A percentile compares a stretch with the other conserved stretches of the same genome.
These are phyloP conservation scores for Volucella inanis DNA, from an alignment of 2,888 invertebrate genomes.

Conservation along the genomic window DNA sequence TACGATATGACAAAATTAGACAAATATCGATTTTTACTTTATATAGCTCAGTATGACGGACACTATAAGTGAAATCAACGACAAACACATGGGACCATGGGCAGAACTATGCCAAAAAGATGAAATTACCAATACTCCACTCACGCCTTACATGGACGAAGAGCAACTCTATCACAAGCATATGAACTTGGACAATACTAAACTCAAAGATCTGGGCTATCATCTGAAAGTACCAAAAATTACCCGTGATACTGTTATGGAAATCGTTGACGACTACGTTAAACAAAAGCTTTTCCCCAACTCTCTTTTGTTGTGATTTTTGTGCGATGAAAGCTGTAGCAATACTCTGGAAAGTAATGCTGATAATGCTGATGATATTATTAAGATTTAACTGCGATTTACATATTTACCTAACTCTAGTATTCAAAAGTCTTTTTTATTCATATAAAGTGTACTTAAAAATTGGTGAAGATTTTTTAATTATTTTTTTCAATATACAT, in stretches of 20 bases:
- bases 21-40: conserved; percentile 35
- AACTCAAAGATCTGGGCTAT: conserved; percentile 86
- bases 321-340: neutral
- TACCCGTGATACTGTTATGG: conserved; percentile 86
- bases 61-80: conserved; percentile 95
- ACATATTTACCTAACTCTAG: conserved; percentile 13
- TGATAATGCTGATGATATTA: conserved; percentile 52
- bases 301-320: conserved; percentile 86
- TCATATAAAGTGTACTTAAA: conserved; percentile 53
- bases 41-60: conserved; percentile 89
- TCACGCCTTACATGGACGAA: conserved; percentile 93
- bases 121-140: conserved; percentile 91
- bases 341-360: neutral
- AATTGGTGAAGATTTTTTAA: conserved; percentile 15
- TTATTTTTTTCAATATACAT: conserved; percentile 36
- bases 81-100: conserved; percentile 96
- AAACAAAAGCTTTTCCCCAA: conserved; percentile 92
- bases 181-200: conserved; percentile 88
- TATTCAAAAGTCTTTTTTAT: conserved; percentile 39
- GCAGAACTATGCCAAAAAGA: conserved; percentile 91
- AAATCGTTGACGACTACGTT: conserved; percentile 91
- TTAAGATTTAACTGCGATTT: conserved; percentile 12
- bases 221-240: conserved; percentile 86
- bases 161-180: conserved; percentile 92
- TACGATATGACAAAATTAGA: too few relatives aligned